Percentiles rank a stretch among this genome's conserved stretches.
Conservation (phyloP, 2,113 vertebrate genomes). For the Nansenia antarctica region DNA sequence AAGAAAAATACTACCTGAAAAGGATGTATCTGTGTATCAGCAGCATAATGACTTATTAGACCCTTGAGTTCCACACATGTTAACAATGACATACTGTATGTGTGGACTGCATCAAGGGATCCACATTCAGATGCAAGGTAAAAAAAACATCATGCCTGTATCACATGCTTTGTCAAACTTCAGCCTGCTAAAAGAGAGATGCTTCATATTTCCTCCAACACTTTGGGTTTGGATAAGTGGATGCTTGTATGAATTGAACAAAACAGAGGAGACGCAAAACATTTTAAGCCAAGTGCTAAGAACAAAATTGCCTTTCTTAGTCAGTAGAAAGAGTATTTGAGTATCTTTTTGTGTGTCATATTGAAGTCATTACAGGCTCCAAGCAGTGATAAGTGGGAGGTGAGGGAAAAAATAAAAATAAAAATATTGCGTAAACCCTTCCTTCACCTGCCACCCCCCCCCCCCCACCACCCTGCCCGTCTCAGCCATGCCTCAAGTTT, state of each 20-base stretch:
- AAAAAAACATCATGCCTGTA: slow-evolving; percentile 41
- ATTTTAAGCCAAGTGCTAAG: slow-evolving; percentile 24
- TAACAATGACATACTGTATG: not conserved
- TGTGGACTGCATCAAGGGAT: not conserved
- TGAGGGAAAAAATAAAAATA: slow-evolving; percentile 41
- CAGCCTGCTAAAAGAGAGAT: slow-evolving; percentile 31
- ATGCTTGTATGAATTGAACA: slow-evolving; percentile 28
- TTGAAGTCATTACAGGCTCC: slow-evolving; percentile 45
- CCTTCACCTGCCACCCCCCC: slow-evolving; percentile 41
- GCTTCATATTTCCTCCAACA: slow-evolving; percentile 14
- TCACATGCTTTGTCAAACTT: slow-evolving; percentile 53
- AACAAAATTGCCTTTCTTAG: slow-evolving; percentile 5
- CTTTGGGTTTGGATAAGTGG: not conserved
- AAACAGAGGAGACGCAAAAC: slow-evolving; percentile 9
- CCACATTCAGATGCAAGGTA: slow-evolving; percentile 15
- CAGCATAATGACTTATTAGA: not conserved
- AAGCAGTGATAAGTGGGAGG: slow-evolving; percentile 50
- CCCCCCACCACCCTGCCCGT: slow-evolving; percentile 21
- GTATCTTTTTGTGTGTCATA: slow-evolving; percentile 44
- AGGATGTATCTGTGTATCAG: too few species aligned
- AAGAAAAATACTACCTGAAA: not conserved
- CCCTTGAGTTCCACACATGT: not conserved
- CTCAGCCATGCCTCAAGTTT: slow-evolving; percentile 59
- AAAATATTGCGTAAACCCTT: slow-evolving; percentile 42
- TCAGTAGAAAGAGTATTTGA: slow-evolving; percentile 48